These are phyloP conservation scores for Polymixis lichenea DNA, from an alignment of 2,888 invertebrate genomes.

Conservation along the genomic window DNA sequence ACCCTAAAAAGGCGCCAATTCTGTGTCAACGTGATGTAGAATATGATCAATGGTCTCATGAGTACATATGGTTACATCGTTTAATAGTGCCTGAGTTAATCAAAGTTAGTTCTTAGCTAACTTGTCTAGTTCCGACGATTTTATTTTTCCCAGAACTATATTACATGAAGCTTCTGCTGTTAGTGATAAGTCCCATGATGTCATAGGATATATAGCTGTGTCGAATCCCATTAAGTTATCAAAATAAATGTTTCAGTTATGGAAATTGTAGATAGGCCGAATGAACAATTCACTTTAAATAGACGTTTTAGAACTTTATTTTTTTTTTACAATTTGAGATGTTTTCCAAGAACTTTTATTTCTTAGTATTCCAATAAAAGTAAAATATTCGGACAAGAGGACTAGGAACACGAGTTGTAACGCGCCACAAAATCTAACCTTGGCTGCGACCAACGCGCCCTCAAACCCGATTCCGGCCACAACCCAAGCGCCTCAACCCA, in stretches of 20 bases:
- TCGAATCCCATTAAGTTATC: not conserved
- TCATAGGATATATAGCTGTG: not conserved
- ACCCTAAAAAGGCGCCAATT: not conserved
- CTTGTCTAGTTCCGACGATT: not conserved
- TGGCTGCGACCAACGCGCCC: too few species aligned
- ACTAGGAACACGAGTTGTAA: not conserved
- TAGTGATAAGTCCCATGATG: not conserved
- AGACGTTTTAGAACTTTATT: not conserved
- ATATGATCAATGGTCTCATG: constrained; percentile 1
- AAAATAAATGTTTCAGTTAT: not conserved
- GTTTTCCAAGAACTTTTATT: not conserved
- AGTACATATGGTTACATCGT: too few species aligned
- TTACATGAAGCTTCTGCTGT: not conserved
- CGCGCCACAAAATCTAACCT: too few species aligned
- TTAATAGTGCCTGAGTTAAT: too few species aligned
- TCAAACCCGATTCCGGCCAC: too few species aligned
- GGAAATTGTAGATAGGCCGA: not conserved
- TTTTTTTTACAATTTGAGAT: not conserved
- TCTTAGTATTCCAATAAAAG: not conserved
- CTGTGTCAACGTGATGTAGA: not conserved
- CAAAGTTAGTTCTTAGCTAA: too few species aligned
- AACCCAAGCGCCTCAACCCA: too few species aligned
- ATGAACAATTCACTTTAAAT: not conserved
- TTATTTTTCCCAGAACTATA: not conserved
- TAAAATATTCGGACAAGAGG: not conserved